Conservation (phyloP, 2,888 invertebrate genomes). For the Mesochorus sp. region DNA sequence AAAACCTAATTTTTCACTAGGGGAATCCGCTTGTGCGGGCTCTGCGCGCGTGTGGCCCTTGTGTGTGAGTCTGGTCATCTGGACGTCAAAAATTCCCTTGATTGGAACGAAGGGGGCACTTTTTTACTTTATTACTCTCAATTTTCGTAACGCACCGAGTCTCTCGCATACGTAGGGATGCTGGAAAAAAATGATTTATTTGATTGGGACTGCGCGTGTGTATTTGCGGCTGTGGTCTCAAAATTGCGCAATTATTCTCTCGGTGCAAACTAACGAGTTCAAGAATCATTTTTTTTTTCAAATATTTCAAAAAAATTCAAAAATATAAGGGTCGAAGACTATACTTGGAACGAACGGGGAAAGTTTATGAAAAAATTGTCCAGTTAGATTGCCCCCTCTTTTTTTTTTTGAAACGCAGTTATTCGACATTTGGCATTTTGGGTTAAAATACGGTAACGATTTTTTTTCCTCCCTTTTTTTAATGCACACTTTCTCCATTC, state of each 20-base stretch:
- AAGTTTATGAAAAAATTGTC: slow-evolving; percentile 56
- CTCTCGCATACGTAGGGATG: not conserved
- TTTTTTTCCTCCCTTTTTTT: slow-evolving; percentile 64
- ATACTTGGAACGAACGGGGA: slow-evolving; percentile 31
- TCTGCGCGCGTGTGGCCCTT: slow-evolving; percentile 64
- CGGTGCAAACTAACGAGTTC: not conserved
- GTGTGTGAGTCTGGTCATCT: slow-evolving; percentile 40
- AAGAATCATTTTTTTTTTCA: too few relatives aligned
- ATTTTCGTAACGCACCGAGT: slow-evolving; percentile 2
- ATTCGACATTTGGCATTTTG: slow-evolving; percentile 61
- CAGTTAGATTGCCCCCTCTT: slow-evolving; percentile 52
- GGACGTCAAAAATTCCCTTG: slow-evolving; percentile 38
- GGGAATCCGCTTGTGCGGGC: slow-evolving; percentile 70
- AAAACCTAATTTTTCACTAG: slow-evolving; percentile 75
- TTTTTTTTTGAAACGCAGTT: too few relatives aligned
- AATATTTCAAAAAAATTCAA: slow-evolving; percentile 24
- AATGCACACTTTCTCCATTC: too few relatives aligned
- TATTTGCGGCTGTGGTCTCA: too few relatives aligned
- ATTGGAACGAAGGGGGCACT: slow-evolving; percentile 37
- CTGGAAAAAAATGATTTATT: slow-evolving; percentile 2
- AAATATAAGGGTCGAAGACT: not conserved
- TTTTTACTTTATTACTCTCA: slow-evolving; percentile 34
- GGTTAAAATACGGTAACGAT: slow-evolving; percentile 75
- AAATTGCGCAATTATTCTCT: not conserved
- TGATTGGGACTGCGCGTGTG: not conserved